Percentiles rank a stretch among this genome's conserved stretches.
phyloP scores from a whole-genome alignment of 2,113 vertebrate genomes.

The Pristiophorus japonicus region DNA sequence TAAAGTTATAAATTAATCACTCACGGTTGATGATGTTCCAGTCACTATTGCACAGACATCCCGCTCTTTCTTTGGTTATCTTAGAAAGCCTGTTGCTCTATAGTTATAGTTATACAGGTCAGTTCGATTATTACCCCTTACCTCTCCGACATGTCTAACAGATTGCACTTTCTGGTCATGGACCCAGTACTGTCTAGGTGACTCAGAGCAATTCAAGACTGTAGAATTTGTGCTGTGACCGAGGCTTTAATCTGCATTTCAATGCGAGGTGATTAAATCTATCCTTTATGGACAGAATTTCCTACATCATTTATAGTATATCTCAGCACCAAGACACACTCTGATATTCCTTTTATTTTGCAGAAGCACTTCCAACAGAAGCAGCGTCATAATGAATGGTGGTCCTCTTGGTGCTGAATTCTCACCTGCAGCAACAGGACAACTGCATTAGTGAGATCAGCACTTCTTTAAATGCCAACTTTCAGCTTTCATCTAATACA shows the following conservation, averaged over 20 bases:
- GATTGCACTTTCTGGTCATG: background rate
- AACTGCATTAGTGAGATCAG: background rate
- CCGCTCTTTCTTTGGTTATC: background rate
- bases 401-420: background rate
- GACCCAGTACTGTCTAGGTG: background rate
- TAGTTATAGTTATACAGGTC: background rate
- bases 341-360: background rate
- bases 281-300: background rate
- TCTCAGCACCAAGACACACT: background rate
- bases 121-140: background rate
- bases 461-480: background rate
- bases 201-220: background rate
- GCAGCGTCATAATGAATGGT: background rate
- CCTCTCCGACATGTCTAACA: background rate
- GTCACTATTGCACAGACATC: background rate
- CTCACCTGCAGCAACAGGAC: background rate
- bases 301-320: background rate
- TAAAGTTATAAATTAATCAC: background rate
- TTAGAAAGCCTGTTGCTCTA: background rate
- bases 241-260: background rate
- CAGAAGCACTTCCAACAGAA: background rate
- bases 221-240: background rate
- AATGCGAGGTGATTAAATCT: background rate
- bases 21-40: background rate
- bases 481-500: background rate